Conservation (phyloP, 92 coral and sea anemone genomes). For the Parazoanthus darwini region DNA sequence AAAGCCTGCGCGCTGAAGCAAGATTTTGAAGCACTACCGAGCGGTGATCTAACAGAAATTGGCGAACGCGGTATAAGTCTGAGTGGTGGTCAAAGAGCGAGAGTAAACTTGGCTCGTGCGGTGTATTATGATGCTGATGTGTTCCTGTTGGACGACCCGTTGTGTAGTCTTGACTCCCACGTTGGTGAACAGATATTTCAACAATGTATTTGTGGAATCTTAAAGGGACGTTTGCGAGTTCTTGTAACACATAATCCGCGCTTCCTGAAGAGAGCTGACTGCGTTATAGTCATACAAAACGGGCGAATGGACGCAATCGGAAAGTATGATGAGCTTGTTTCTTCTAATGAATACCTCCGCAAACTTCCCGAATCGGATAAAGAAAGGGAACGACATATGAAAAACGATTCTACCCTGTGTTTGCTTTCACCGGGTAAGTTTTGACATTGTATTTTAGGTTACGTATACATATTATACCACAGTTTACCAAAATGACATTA, state of each 20-base stretch:
- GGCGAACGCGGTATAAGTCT: constrained; percentile 29
- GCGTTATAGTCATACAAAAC: constrained; percentile 2
- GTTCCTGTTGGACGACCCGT: constrained; percentile 17
- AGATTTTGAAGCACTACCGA: constrained; percentile 13
- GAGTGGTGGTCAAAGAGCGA: constrained; percentile 35
- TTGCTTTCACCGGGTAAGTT: constrained; percentile 29
- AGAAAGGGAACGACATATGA: not conserved
- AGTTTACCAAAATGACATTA: too few species aligned
- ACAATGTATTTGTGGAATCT: constrained; percentile 15
- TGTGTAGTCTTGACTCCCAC: constrained; percentile 18
- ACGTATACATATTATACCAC: too few species aligned
- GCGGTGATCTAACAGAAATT: not conserved
- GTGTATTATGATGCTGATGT: constrained; percentile 18
- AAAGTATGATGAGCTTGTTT: constrained; percentile 5
- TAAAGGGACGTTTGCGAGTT: constrained; percentile 14
- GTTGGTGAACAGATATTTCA: constrained; percentile 29
- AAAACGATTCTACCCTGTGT: not conserved
- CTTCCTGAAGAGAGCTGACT: constrained; percentile 23
- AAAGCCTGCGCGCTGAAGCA: constrained; percentile 24
- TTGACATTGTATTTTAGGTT: not conserved
- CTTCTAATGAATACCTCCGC: constrained; percentile 14
- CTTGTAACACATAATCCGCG: constrained; percentile 16
- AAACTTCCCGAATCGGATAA: not conserved
- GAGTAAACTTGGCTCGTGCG: constrained; percentile 28
- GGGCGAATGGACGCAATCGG: constrained; percentile 17